A percentile compares a stretch with the other conserved stretches of the same genome.
Evolutionary conservation across 2,797 vertebrate genomes (phyloP).

Genomic region (Melanotaenia nigrans): DNA sequence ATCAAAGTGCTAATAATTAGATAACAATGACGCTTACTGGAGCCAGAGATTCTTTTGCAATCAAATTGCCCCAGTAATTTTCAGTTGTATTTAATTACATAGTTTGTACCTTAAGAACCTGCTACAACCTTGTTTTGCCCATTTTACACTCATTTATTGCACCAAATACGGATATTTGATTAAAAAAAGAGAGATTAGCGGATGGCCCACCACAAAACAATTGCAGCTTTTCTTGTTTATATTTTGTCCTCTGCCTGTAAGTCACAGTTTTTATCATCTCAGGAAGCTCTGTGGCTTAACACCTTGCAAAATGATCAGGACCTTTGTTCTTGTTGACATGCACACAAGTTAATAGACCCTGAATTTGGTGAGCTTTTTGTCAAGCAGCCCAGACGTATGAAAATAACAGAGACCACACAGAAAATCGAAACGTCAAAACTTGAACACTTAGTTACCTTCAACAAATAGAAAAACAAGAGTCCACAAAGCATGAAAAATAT

Average conservation of each 20-base stretch:
- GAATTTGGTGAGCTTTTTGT: conserved; percentile 8
- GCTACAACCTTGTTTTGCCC: background rate
- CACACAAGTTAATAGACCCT: conserved; percentile 1
- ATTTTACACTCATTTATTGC: conserved; percentile 23
- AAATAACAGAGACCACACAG: conserved; percentile 19
- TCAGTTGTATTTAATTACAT: too few species aligned
- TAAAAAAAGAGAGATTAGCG: background rate
- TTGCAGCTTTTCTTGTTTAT: background rate
- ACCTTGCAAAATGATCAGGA: conserved; percentile 13
- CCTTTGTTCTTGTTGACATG: conserved; percentile 14
- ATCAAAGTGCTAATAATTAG: too few species aligned
- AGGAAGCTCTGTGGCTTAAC: background rate
- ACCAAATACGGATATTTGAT: background rate
- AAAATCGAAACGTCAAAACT: conserved; percentile 40
- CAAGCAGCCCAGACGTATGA: conserved; percentile 13
- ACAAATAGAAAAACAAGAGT: conserved; percentile 42
- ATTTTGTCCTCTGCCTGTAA: background rate
- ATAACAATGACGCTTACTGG: too few species aligned
- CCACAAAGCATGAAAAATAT: conserved; percentile 47
- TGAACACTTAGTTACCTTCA: conserved; percentile 31
- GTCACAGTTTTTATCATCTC: background rate
- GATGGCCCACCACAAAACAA: background rate
- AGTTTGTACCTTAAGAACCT: background rate
- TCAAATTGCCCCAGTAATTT: too few species aligned
- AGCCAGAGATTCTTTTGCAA: too few species aligned